Evolutionary conservation across 2,797 vertebrate genomes (phyloP), one percentile per base, ranked within the genome.

Genomic region (Molossus molossus): DNA sequence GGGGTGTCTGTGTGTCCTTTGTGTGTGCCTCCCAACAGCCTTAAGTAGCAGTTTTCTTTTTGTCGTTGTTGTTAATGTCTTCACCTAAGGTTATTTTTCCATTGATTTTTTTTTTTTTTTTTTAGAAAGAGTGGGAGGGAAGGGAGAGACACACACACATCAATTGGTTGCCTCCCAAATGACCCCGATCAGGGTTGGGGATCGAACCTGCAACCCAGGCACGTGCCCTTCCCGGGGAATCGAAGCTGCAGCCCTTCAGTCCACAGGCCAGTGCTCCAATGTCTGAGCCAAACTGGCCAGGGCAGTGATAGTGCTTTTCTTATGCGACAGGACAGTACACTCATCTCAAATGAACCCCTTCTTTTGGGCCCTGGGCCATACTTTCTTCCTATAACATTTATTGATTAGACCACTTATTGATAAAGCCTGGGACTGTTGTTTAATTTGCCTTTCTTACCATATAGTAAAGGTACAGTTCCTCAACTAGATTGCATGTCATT

Each of bases 361-460:
- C 57, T 75, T 87, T 55, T 10, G 23, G 29, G 12, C 50, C 81
- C 23, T 72, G n/a, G 20, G 80, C 50, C n/a, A 2, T 87, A 6
- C 81, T 91, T 91, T 81, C n/a, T n/a, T 65, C 25, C 50, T 79
- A 0, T 82, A 81, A 14, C 29, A 79, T 95, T 65, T 92, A 53
- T 86, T 82, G 9, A 87, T 27, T 60, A 15, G 76, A 27, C 25
- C 64, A 48, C 11, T 65, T 87, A 55, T 15, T 87, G 29, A 40
- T n/a, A 69, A 57, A 40, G 86, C 25, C 20, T 86, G 72, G 55
- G 45, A 25, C 45, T 70, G 0, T 79, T 92, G 45, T 29, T 88
- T 88, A 62, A 29, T 15, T 48, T 64, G 45, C n/a, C 85, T 75
- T 87, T 81, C 37, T 53, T 73, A 75, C 58, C 33, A 48, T 69